phyloP scores from a whole-genome alignment of 1,140 invertebrate species.

The Camponotus floridanus region DNA sequence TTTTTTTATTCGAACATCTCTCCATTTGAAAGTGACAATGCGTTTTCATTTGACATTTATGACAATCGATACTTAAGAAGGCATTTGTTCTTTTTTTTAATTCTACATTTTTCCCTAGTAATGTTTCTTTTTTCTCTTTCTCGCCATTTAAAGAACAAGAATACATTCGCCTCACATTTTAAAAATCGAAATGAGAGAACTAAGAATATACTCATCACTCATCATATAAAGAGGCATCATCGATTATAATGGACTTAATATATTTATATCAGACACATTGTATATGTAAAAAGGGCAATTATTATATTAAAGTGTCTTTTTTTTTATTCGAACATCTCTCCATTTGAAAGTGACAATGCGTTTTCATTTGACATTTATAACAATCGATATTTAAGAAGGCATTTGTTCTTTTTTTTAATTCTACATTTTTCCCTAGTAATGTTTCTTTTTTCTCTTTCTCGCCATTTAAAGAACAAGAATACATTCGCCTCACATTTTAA shows the following conservation, averaged over 20 bases:
- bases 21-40: background rate
- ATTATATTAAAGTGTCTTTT: background rate
- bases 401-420: no score
- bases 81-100: background rate
- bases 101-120: background rate
- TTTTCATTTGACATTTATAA: constrained; percentile 24
- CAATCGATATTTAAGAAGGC: background rate
- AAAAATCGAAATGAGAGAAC: background rate
- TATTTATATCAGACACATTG: background rate
- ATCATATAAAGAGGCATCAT: constrained; percentile 22
- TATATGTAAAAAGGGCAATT: no score
- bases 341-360: background rate
- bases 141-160: background rate
- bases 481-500: constrained; percentile 4
- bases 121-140: background rate
- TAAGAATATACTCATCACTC: background rate
- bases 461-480: background rate
- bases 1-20: background rate
- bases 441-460: background rate
- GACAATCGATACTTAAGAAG: background rate
- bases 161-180: constrained; percentile 7
- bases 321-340: background rate
- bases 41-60: constrained; percentile 18
- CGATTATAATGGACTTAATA: background rate
- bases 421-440: background rate